phyloP scores from a whole-genome alignment of 2,113 vertebrate species.

The Elephantulus edwardii region DNA sequence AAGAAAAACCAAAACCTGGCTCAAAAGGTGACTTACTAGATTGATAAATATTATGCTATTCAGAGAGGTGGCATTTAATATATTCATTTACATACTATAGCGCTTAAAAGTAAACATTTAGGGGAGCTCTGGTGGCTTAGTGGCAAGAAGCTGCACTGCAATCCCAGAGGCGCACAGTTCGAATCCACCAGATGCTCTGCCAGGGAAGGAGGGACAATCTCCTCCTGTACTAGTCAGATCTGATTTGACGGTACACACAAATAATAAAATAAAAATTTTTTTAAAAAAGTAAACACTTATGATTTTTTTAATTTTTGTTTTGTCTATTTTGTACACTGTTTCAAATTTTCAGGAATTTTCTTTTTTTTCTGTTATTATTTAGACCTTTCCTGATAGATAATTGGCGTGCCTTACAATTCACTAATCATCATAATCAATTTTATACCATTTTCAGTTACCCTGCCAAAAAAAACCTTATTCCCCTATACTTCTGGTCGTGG shows the following conservation, averaged over 20 bases:
- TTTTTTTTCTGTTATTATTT: not conserved
- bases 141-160: no score
- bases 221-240: no score
- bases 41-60: not conserved
- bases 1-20: not conserved
- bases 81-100: not conserved
- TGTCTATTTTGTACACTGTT: no score
- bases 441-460: not conserved
- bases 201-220: no score
- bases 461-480: not conserved
- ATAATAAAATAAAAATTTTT: no score
- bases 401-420: not conserved
- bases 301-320: no score
- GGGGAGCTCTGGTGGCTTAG: no score
- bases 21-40: not conserved
- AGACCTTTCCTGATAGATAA: not conserved
- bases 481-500: no score
- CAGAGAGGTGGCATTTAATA: not conserved
- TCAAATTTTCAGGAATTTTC: not conserved
- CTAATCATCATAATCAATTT: not conserved
- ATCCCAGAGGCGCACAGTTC: no score
- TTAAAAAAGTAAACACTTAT: no score
- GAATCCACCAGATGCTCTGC: no score
- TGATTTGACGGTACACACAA: no score
- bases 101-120: not conserved